These are phyloP conservation scores for Dendrolimus houi DNA, from an alignment of 2,888 invertebrate species.

Conservation along the genomic window DNA sequence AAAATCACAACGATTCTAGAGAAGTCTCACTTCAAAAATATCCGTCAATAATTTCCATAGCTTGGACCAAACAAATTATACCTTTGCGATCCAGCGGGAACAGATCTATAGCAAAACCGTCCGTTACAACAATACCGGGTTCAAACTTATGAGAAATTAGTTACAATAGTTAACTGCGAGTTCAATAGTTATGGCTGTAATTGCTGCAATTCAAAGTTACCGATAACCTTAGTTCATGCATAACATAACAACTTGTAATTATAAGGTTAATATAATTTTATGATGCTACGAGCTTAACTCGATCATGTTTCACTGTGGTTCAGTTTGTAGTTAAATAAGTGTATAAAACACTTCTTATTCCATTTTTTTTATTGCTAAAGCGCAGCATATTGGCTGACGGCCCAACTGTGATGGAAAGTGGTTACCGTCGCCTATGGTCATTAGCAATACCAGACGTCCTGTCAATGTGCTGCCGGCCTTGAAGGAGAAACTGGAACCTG, in stretches of 20 bases:
- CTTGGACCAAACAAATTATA: conserved; percentile 1
- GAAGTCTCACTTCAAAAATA: too few species aligned
- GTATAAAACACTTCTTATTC: too few species aligned
- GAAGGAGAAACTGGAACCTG: too few species aligned
- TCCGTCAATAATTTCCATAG: background rate
- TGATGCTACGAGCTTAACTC: background rate
- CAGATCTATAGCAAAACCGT: conserved; percentile 32
- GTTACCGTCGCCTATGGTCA: too few species aligned
- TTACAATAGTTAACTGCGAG: conserved; percentile 19
- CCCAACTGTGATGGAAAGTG: too few species aligned
- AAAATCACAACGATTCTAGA: too few species aligned
- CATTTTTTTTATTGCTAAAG: too few species aligned
- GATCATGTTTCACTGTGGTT: too few species aligned
- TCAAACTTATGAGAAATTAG: conserved; percentile 20
- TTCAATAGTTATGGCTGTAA: conserved; percentile 16
- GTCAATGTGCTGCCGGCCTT: too few species aligned
- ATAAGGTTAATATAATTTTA: background rate
- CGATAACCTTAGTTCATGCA: background rate
- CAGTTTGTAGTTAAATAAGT: too few species aligned
- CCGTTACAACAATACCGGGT: conserved; percentile 22
- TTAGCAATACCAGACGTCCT: too few species aligned
- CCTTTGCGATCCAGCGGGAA: conserved; percentile 21
- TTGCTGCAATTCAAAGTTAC: conserved; percentile 4
- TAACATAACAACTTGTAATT: background rate
- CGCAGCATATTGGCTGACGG: too few species aligned